Base-by-base conservation (phyloP, 1,140 invertebrate genomes). In the Cyclina sinensis region DNA sequence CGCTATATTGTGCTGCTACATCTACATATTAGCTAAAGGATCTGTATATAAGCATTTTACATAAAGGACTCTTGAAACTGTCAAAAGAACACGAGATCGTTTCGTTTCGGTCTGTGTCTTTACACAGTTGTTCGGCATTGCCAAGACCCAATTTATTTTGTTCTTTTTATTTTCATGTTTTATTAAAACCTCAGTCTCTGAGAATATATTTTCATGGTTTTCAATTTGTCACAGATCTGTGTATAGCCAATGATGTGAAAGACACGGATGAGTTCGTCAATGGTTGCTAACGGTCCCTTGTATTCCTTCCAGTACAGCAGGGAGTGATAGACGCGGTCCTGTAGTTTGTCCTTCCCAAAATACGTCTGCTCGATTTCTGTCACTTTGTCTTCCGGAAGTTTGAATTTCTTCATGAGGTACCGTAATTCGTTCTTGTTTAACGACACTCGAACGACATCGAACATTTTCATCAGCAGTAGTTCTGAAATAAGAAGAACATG, bases 341-440 rank as follows among this genome's bases (percentile, higher is more conserved):
- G 90, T 14, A 95, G 87, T 65, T 93, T 93, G 24, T 94, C 94
- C 21, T 94, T 94, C 18, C 94, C 93, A 35, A 91, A 89, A 62
- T 93, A 94, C 14, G 85, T 91, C 84, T 92, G 90, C 73, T 95
- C 95, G 7, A 95, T 89, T 68, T 94, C 94, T 18, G 86, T 43
- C 18, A 95, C 94, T 62, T 93, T 93, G 3, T 94, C 93, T 11
- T 93, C 93, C 12, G 93, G 89, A 54, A 95, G 91, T 37, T 91
- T 74, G 54, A 94, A 94, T 90, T 95, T 95, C 70, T 92, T 94
- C 93, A 94, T 88, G 57, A 95, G 81, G 81, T 93, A 92, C 7
- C 94, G 88, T 12, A 95, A 89, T 62, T 95, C 93, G 54, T 94
- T 92, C 70, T 95, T 95, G 79, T 91, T 94, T 27, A 95, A 46